Evolutionary conservation across 2,113 vertebrate species (phyloP), one percentile per base, ranked within the genome.

Genomic region (Zosterops borbonicus): DNA sequence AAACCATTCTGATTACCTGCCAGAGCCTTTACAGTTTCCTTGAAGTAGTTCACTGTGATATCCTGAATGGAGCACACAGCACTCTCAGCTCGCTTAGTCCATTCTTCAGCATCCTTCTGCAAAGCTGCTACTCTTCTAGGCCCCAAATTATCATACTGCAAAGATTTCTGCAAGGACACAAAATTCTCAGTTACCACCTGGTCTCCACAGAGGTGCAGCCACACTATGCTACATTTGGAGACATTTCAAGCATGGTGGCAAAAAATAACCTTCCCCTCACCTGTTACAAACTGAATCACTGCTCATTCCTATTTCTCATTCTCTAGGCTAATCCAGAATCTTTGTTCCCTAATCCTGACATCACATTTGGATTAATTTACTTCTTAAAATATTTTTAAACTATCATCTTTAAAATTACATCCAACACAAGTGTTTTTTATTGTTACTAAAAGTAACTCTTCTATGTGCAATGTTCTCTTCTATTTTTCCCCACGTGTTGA

Each of bases 1-100:
- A 65, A 77, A 58, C 74, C 39, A 56, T 59, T 53, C 46, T 15
- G 9, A 74, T 93, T 98, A 99, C 99, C 99, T 97, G 98, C 94
- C 68, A 99, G 84, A 39, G 99, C 98, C 80, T 98, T 98, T 33
- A 98, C 98, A 19, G 99, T 99, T 95, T 99, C 98, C 91, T 98
- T 98, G 95, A 99, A 99, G 96, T 99, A 99, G 94, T 98, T 98
- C 94, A 99, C 99, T 13, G 99, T 99, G 97, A 99, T 98, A 92
- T 99, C 98, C 95, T 99, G 99, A 90, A 99, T 99, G 42, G 99
- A 99, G 92, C 97, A 97, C 17, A 99, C 97, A 1, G 99, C 99
- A 17, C 98, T 98, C 56, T 98, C 98, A 22, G 98, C 98, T 91
- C 95, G 97, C 37, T 84, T 97, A 53, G 97, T 98, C 99, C 99